phyloP scores from a whole-genome alignment of 2,113 vertebrate species.

The Solea solea region DNA sequence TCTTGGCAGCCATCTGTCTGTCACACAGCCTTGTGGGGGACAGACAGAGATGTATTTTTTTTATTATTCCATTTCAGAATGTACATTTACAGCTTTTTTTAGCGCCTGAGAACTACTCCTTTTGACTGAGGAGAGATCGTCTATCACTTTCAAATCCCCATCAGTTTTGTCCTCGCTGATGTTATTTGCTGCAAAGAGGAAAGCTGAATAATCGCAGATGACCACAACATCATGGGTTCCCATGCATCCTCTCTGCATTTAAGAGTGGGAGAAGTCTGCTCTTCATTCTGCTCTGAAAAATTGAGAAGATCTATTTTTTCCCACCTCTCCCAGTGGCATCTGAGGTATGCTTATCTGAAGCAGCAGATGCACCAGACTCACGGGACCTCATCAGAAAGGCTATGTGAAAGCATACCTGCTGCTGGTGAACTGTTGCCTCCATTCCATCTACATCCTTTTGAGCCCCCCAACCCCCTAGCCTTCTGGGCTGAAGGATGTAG shows the following conservation, averaged over 20 bases:
- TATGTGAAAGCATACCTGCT: slow-evolving; percentile 76
- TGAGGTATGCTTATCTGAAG: slow-evolving; percentile 79
- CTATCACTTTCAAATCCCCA: slow-evolving; percentile 14
- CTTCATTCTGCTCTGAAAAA: slow-evolving; percentile 59
- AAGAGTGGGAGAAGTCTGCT: slow-evolving; percentile 54
- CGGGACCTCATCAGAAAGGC: slow-evolving; percentile 80
- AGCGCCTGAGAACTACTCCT: slow-evolving; percentile 47
- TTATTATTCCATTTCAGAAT: slow-evolving; percentile 46
- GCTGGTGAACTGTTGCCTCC: slow-evolving; percentile 70
- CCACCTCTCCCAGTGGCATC: slow-evolving; percentile 64
- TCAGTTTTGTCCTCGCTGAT: slow-evolving; percentile 14
- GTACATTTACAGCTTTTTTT: slow-evolving; percentile 22
- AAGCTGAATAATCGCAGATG: slow-evolving; percentile 46
- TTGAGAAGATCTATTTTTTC: slow-evolving; percentile 41
- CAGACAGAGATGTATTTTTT: slow-evolving; percentile 64
- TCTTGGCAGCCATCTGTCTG: slow-evolving; percentile 73
- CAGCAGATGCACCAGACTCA: slow-evolving; percentile 79
- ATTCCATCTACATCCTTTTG: slow-evolving; percentile 52
- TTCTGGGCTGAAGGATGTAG: slow-evolving; percentile 64
- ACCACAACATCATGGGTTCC: slow-evolving; percentile 36
- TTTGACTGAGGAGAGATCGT: slow-evolving; percentile 41
- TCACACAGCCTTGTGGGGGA: slow-evolving; percentile 55
- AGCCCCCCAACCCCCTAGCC: slow-evolving; percentile 62
- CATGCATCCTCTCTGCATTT: slow-evolving; percentile 53
- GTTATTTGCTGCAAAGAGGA: slow-evolving; percentile 16